Base-by-base conservation (phyloP, 2,113 vertebrate species). In the Rhabdomys dilectus region DNA sequence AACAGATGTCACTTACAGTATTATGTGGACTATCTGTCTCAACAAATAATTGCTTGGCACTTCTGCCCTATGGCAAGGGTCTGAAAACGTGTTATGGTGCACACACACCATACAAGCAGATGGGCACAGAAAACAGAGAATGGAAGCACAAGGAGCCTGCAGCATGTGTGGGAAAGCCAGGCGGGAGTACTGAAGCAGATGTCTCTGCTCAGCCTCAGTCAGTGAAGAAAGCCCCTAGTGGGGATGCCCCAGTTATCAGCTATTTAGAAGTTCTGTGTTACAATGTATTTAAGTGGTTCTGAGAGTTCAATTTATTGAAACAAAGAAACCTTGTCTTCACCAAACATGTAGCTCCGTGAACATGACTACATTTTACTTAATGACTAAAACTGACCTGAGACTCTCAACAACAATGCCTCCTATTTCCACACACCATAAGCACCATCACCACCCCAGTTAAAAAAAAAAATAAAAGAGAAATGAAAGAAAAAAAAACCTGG, bases 11-110 rank as follows among this genome's bases (percentile, higher is more conserved):
- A 95, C 58, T 98, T 97, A 91, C 89, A 96, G 97, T 97, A 97
- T 97, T 97, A 94, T 96, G 95, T 90, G 89, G 75, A 91, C 96
- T 96, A 97, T 95, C 95, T 97, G 97, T 97, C 96, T 97, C 97
- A 96, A 97, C 97, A 97, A 97, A 96, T 98, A 98, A 98, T 98
- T 98, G 96, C 96, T 96, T 97, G 96, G 97, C 96, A 96, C 91
- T 97, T 98, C 64, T 98, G 98, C 98, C 98, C 98, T 97, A 97
- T 98, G 96, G 98, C 97, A 96, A 98, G 95, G 97, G 97, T 97
- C 95, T 98, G 97, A 96, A 97, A 97, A 96, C 92, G 89, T 93
- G 97, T 96, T 95, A 92, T 97, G 91, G 84, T 96, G 94, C 93
- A 87, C 96, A 94, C 48, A 91, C n/a, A 90, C 64, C 91, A 34